Evolutionary conservation across 2,797 vertebrate genomes (phyloP).

Genomic region (Cichlasoma orientale): DNA sequence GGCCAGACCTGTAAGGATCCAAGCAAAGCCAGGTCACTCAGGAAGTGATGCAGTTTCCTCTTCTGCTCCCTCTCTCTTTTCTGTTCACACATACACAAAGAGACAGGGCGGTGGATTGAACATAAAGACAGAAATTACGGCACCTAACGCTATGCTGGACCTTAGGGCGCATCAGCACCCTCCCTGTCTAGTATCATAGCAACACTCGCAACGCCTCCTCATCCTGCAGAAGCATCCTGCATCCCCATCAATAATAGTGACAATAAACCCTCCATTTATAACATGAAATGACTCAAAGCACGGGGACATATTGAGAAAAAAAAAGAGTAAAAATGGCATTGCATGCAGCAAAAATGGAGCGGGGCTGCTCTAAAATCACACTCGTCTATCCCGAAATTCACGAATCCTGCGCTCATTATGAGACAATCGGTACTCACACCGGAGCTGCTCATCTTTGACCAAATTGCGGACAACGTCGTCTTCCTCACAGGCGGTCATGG

Average conservation of each 20-base stretch:
- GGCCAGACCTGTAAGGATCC: constrained; percentile 80
- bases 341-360: neutral
- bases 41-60: constrained; percentile 79
- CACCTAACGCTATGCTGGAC: neutral
- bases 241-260: constrained; percentile 4
- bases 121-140: neutral
- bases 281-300: neutral
- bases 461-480: constrained; percentile 2
- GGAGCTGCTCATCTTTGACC: constrained; percentile 64
- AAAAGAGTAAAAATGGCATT: neutral
- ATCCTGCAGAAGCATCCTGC: constrained; percentile 31
- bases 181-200: constrained; percentile 67
- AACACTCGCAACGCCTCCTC: constrained; percentile 60
- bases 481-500: constrained; percentile 11
- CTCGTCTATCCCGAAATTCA: neutral
- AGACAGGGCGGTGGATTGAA: neutral
- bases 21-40: constrained; percentile 77
- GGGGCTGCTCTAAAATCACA: neutral
- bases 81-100: constrained; percentile 34
- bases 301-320: accelerated
- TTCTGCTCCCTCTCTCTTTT: constrained; percentile 78
- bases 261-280: neutral
- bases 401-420: neutral
- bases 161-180: constrained; percentile 2
- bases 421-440: constrained; percentile 56